Evolutionary conservation across 2,113 vertebrate species (phyloP).

Genomic region (Ondatra zibethicus): DNA sequence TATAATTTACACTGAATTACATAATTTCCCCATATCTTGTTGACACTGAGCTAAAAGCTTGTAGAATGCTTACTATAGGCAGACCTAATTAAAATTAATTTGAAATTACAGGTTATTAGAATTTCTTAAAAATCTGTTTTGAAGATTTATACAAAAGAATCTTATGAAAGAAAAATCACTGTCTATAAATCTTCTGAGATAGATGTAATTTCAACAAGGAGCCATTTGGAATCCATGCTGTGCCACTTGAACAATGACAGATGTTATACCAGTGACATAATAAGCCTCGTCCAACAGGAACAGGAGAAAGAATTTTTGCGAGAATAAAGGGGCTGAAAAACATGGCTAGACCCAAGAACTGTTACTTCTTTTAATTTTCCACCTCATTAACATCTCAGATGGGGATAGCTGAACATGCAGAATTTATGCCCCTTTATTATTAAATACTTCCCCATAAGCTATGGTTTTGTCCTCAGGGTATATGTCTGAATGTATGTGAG

Average conservation of each 20-base stretch:
- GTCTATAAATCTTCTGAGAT: conserved; percentile 59
- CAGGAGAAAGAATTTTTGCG: conserved; percentile 55
- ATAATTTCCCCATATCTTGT: background rate
- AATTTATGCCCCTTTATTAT: conserved; percentile 68
- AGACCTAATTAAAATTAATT: background rate
- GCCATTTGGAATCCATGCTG: conserved; percentile 46
- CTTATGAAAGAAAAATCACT: conserved; percentile 78
- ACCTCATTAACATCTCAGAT: conserved; percentile 82
- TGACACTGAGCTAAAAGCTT: background rate
- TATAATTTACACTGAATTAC: background rate
- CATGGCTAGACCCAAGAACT: conserved; percentile 64
- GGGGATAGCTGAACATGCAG: conserved; percentile 64
- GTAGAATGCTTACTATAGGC: background rate
- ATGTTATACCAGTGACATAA: conserved; percentile 53
- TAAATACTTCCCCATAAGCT: conserved; percentile 73
- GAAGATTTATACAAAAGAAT: conserved; percentile 6
- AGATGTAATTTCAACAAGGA: conserved; percentile 47
- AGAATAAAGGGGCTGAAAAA: conserved; percentile 64
- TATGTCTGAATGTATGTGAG: background rate
- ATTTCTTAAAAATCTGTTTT: background rate
- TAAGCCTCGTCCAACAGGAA: conserved; percentile 65
- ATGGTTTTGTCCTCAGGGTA: background rate
- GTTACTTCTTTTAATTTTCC: conserved; percentile 85
- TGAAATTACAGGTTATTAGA: background rate
- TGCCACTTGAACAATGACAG: conserved; percentile 54